Percentiles rank a stretch among this genome's conserved stretches.
Evolutionary conservation across 2,888 invertebrate genomes (phyloP).

Genomic region (Cheilosia variabilis): DNA sequence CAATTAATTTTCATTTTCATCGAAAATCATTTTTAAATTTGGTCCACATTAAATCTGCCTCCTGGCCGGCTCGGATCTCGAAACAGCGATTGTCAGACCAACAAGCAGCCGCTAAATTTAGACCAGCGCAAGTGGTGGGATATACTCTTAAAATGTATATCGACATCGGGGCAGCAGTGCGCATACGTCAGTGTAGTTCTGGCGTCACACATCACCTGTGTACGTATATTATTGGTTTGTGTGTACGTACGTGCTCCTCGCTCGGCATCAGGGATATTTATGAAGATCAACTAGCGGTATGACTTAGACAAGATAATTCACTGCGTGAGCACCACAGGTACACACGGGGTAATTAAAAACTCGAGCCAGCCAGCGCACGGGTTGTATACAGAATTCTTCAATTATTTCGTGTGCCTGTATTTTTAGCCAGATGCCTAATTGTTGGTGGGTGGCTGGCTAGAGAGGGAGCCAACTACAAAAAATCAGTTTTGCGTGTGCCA

Average conservation of each 20-base stretch:
- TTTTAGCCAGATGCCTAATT: constrained; percentile 72
- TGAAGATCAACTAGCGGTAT: constrained; percentile 58
- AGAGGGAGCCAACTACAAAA: constrained; percentile 15
- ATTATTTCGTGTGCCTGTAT: constrained; percentile 75
- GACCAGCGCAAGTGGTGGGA: constrained; percentile 36
- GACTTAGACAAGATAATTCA: constrained; percentile 62
- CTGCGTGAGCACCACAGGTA: constrained; percentile 61
- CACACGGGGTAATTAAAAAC: constrained; percentile 60
- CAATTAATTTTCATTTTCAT: constrained; percentile 63
- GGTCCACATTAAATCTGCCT: constrained; percentile 20
- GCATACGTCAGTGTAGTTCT: constrained; percentile 54
- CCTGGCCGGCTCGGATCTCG: background rate
- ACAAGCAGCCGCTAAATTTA: constrained; percentile 44
- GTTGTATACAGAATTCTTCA: constrained; percentile 63
- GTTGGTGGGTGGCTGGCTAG: constrained; percentile 59
- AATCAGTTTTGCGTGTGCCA: constrained; percentile 45
- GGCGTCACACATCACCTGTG: constrained; percentile 69
- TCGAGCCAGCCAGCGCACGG: constrained; percentile 40
- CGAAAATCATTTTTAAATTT: constrained; percentile 51
- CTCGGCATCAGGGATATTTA: constrained; percentile 45
- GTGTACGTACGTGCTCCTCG: constrained; percentile 9
- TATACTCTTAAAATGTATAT: constrained; percentile 49
- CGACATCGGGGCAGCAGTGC: constrained; percentile 17
- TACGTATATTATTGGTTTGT: background rate
- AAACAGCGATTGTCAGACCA: constrained; percentile 19